Conservation (phyloP, 2,888 invertebrate species). For the Volucella zonaria region DNA sequence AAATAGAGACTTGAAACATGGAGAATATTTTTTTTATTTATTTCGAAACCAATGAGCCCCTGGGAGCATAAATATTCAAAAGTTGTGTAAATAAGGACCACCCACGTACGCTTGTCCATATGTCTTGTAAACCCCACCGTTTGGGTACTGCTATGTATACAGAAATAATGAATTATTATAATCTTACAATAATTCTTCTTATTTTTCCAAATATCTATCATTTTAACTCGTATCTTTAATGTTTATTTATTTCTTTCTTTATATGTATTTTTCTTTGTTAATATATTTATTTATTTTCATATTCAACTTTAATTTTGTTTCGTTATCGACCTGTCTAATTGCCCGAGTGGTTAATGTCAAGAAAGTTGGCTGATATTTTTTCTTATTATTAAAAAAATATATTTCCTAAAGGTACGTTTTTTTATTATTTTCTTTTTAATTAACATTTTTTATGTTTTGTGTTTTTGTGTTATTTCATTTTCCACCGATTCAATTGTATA, state of each 20-base stretch:
- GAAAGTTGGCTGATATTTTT: constrained; percentile 42
- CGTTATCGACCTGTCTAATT: constrained; percentile 39
- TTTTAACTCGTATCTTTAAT: not conserved
- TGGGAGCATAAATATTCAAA: too few relatives aligned
- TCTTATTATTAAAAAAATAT: constrained; percentile 51
- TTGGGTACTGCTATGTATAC: too few relatives aligned
- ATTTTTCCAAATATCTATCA: not conserved
- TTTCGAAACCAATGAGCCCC: too few relatives aligned
- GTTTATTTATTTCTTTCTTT: constrained; percentile 32
- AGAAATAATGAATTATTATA: too few relatives aligned
- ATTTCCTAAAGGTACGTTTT: constrained; percentile 72
- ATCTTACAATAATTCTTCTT: not conserved
- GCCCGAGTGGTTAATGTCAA: constrained; percentile 64
- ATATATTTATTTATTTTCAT: constrained; percentile 60
- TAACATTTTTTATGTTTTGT: constrained; percentile 36
- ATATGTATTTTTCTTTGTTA: constrained; percentile 14
- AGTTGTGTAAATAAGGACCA: too few relatives aligned
- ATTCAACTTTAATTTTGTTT: constrained; percentile 63
- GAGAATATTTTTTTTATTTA: too few relatives aligned
- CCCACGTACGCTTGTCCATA: too few relatives aligned
- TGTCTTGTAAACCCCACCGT: too few relatives aligned
- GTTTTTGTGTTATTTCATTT: constrained; percentile 49
- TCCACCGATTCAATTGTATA: constrained; percentile 32
- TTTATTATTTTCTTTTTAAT: constrained; percentile 41
- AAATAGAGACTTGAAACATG: too few relatives aligned